phyloP scores from a whole-genome alignment of 1,140 invertebrate species.

The Drosophila pruinosa region DNA sequence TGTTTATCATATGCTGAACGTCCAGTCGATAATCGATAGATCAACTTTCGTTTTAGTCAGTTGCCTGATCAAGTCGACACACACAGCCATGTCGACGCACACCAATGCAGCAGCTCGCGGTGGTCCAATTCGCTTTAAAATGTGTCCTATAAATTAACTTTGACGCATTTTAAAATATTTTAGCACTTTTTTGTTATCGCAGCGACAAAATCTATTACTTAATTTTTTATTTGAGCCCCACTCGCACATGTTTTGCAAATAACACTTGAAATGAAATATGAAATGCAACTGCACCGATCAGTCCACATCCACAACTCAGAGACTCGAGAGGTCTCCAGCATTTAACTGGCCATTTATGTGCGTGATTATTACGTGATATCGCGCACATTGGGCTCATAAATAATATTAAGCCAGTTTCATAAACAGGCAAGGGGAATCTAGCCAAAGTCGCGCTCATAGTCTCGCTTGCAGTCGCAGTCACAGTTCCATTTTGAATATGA shows the following conservation, averaged over 20 bases:
- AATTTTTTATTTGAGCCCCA: conserved; percentile 71
- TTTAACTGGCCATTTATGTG: conserved; percentile 80
- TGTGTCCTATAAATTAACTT: conserved; percentile 68
- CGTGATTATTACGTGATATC: conserved; percentile 81
- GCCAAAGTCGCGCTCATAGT: too few relatives aligned
- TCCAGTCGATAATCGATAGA: conserved; percentile 2
- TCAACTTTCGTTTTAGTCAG: conserved; percentile 47
- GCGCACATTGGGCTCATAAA: conserved; percentile 72
- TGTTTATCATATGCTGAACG: not conserved
- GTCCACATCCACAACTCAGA: not conserved
- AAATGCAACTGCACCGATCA: conserved; percentile 57
- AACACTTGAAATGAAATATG: conserved; percentile 76
- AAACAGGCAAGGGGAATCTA: conserved; percentile 12
- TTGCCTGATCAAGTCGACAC: not conserved
- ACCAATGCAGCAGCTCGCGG: not conserved
- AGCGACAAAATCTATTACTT: conserved; percentile 80
- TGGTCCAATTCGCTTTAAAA: conserved; percentile 46
- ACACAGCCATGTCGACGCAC: not conserved
- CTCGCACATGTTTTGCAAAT: conserved; percentile 71
- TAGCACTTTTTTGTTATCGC: conserved; percentile 78
- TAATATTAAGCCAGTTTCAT: conserved; percentile 76
- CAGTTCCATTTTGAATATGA: conserved; percentile 41
- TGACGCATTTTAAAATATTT: conserved; percentile 79
- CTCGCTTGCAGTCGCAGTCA: not conserved
- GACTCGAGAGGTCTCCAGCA: conserved; percentile 46